Percentiles rank a stretch among this genome's conserved stretches.
These are phyloP conservation scores for Eremobia ochroleuca DNA, from an alignment of 2,888 invertebrate species.

Conservation along the genomic window DNA sequence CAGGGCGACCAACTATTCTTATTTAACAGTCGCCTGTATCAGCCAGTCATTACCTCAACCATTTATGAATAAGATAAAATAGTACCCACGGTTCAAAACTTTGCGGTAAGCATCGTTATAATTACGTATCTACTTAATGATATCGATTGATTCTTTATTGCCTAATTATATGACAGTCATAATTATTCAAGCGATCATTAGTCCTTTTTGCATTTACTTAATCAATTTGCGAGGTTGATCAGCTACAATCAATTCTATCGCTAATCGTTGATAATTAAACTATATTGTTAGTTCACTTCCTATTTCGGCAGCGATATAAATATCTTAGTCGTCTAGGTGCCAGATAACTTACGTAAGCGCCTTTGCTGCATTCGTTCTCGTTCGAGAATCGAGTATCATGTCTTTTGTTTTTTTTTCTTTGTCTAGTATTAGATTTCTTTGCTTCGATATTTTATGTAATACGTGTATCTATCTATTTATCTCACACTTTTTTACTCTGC, in stretches of 20 bases:
- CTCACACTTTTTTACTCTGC: conserved; percentile 33
- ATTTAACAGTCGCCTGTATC: conserved; percentile 23
- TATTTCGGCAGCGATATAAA: conserved; percentile 55
- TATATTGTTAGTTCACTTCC: conserved; percentile 62
- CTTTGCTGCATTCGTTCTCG: conserved; percentile 37
- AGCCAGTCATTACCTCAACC: conserved; percentile 18
- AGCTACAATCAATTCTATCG: conserved; percentile 38
- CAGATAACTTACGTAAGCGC: conserved; percentile 59
- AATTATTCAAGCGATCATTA: conserved; percentile 39
- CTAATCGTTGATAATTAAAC: conserved; percentile 59
- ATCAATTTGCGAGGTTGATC: conserved; percentile 56
- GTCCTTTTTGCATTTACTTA: conserved; percentile 37
- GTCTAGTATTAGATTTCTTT: conserved; percentile 51
- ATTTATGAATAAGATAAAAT: conserved; percentile 10
- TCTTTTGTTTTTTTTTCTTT: conserved; percentile 59
- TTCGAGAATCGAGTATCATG: conserved; percentile 30
- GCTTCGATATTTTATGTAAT: conserved; percentile 54
- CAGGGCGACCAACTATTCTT: too few species aligned
- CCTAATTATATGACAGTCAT: conserved; percentile 47
- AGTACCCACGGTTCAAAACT: conserved; percentile 4
- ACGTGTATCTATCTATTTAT: conserved; percentile 17
- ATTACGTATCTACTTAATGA: conserved; percentile 31
- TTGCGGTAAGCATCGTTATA: conserved; percentile 30
- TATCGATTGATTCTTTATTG: conserved; percentile 45
- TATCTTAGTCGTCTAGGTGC: conserved; percentile 38